A percentile compares a stretch with the other conserved stretches of the same genome.
Evolutionary conservation across 1,140 invertebrate species (phyloP).

Genomic region (Dysdera silvatica): DNA sequence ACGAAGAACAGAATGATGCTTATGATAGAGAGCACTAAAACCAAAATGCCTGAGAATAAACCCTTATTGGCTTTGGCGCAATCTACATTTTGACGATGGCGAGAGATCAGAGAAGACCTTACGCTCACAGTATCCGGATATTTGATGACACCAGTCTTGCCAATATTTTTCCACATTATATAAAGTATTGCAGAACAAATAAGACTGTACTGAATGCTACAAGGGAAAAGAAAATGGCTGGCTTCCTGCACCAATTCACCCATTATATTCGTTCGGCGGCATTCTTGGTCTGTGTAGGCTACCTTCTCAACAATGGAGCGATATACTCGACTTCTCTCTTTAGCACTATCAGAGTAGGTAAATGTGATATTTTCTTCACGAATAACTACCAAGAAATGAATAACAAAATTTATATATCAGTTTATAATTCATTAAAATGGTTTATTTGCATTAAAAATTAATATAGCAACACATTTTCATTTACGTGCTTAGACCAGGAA

Average conservation of each 20-base stretch:
- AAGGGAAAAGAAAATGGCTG: slow-evolving; percentile 82
- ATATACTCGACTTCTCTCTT: not conserved
- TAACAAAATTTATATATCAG: not conserved
- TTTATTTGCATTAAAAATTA: too few species aligned
- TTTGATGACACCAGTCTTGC: not conserved
- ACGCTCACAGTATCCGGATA: not conserved
- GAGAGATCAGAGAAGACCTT: not conserved
- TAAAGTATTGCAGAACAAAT: slow-evolving; percentile 89
- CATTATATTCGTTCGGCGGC: slow-evolving; percentile 79
- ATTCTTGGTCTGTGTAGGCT: slow-evolving; percentile 74
- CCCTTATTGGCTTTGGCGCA: slow-evolving; percentile 83
- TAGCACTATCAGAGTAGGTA: not conserved
- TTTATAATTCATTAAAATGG: too few species aligned
- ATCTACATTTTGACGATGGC: slow-evolving; percentile 46
- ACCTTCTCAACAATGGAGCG: not conserved
- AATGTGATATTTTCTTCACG: not conserved
- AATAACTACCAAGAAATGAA: not conserved
- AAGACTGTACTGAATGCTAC: slow-evolving; percentile 92
- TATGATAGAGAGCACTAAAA: slow-evolving; percentile 85
- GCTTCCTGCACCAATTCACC: slow-evolving; percentile 81
- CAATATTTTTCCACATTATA: slow-evolving; percentile 89
- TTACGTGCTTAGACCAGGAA: too few species aligned
- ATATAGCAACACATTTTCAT: too few species aligned
- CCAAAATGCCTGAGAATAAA: slow-evolving; percentile 85
- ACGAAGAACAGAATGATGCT: slow-evolving; percentile 91